phyloP scores from a whole-genome alignment of 2,888 invertebrate genomes.

The Chloroclysta siterata region DNA sequence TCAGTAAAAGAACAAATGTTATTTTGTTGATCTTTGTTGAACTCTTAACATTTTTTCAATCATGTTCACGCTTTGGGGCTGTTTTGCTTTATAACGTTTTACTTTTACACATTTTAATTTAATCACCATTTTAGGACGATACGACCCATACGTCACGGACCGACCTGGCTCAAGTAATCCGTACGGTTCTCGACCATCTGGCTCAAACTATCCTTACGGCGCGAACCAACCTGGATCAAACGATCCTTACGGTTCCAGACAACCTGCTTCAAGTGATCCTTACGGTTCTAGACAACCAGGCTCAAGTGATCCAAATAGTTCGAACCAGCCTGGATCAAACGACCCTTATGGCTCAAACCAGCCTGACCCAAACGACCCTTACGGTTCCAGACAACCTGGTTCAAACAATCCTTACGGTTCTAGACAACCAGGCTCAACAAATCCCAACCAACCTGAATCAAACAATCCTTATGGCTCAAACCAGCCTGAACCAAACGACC shows the following conservation, averaged over 20 bases:
- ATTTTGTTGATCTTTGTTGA: too few relatives aligned
- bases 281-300: conserved; percentile 1
- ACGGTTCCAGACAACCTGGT: not conserved
- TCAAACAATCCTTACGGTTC: conserved; percentile 3
- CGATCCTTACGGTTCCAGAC: conserved; percentile 7
- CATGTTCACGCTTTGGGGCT: conserved; percentile 12
- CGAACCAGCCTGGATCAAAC: not conserved
- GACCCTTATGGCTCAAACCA: not conserved
- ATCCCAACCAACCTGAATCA: not conserved
- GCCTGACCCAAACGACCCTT: conserved; percentile 3
- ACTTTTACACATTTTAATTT: conserved; percentile 3
- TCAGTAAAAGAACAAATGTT: too few relatives aligned
- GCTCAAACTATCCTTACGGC: not conserved
- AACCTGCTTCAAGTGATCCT: not conserved
- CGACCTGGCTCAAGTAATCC: conserved; percentile 3
- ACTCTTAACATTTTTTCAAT: not conserved
- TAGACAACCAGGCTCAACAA: not conserved
- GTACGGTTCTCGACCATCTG: not conserved
- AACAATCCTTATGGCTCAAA: not conserved
- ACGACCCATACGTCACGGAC: conserved; percentile 19
- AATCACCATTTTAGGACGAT: conserved; percentile 21
- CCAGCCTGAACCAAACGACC: conserved; percentile 1
- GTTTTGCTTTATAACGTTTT: conserved; percentile 5
- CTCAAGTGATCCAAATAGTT: not conserved
- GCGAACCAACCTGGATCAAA: conserved; percentile 1